Evolutionary conservation across 2,797 vertebrate species (phyloP).

Genomic region (Bradypodion pumilum): DNA sequence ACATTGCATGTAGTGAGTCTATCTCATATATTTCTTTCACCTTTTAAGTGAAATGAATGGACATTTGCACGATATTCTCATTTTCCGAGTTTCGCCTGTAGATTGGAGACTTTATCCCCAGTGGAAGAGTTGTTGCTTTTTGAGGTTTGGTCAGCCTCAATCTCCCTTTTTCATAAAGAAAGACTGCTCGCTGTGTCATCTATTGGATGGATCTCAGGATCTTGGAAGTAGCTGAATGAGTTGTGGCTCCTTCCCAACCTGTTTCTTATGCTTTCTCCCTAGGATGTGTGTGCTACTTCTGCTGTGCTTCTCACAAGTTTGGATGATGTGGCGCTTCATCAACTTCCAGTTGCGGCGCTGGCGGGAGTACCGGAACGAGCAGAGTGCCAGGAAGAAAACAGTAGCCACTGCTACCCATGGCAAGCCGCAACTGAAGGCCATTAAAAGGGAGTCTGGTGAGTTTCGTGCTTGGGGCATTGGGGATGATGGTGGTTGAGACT

Average conservation of each 20-base stretch:
- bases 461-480: not conserved
- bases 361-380: conserved; percentile 90
- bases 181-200: not conserved
- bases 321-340: conserved; percentile 98
- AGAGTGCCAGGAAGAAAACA: conserved; percentile 81
- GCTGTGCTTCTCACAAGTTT: conserved; percentile 93
- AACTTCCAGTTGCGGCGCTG: conserved; percentile 95
- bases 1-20: too few relatives aligned
- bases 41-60: too few relatives aligned
- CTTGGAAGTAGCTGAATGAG: not conserved
- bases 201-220: not conserved
- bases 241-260: conserved; percentile 40
- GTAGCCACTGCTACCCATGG: conserved; percentile 42
- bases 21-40: too few relatives aligned
- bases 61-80: too few relatives aligned
- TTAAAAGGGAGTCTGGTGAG: conserved; percentile 91
- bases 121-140: not conserved
- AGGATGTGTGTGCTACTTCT: conserved; percentile 91
- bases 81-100: too few relatives aligned
- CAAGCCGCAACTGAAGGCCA: conserved; percentile 79
- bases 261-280: conserved; percentile 38
- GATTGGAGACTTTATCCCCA: not conserved
- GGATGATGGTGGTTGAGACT: not conserved
- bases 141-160: not conserved
- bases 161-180: not conserved